Evolutionary conservation across 2,113 vertebrate species (phyloP), one percentile per base, ranked within the genome.

Genomic region (Cryptotis parvus): DNA sequence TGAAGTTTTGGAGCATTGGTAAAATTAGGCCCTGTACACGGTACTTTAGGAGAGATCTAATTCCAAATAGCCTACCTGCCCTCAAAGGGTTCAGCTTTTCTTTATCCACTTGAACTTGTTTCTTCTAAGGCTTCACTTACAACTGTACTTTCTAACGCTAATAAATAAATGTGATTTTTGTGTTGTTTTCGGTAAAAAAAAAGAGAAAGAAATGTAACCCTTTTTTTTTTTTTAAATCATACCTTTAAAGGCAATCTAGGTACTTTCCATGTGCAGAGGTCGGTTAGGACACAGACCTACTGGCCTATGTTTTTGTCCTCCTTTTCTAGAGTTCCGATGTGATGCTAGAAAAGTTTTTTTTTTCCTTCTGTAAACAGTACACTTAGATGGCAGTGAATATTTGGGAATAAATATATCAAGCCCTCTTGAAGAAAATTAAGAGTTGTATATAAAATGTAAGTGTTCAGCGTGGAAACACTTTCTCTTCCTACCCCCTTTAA

Each of bases 361-460:
- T 96, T 88, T 92, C 94, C 93, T 94, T 79, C 90, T 97, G 94
- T 94, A 95, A 91, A 97, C 96, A 98, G 96, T 96, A 98, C 95
- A 93, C 95, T 92, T 95, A 89, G 96, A 97, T 95, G 97, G 97
- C 97, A 98, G 97, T 97, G 86, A 96, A 89, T 97, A 97, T 95
- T 97, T 96, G 96, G 97, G 95, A 94, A 97, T 97, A 97, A 96
- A 96, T 92, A 96, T 97, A 96, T 93, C 72, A 74, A 98, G 95
- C 95, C 91, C 97, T 97, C 96, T 96, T 95, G 93, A 96, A 97
- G 87, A 95, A 97, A 97, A 97, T 94, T 92, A 97, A 95, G 94
- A 96, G 94, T 95, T 94, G 94, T 39, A 75, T 97, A 97, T 96
- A 96, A 97, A 98, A 97, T 96, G 96, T 94, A 98, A 98, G 97